Evolutionary conservation across 2,113 vertebrate species (phyloP).

Genomic region (Atractosteus spatula): DNA sequence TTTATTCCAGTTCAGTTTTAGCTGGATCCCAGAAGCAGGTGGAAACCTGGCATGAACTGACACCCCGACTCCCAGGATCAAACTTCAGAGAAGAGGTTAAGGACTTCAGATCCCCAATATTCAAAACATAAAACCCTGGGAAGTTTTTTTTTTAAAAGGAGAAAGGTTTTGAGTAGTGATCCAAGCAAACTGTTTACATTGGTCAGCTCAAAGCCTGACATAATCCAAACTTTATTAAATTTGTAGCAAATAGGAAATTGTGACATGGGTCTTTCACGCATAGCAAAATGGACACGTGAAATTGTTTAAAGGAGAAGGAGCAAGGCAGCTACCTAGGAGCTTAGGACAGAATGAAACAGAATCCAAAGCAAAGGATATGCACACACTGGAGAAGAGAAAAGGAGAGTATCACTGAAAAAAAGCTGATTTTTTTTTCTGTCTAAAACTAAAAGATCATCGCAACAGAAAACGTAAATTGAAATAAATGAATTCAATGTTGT

Average conservation of each 20-base stretch:
- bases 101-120: background rate
- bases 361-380: background rate
- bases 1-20: background rate
- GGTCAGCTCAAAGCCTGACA: slow-evolving; percentile 44
- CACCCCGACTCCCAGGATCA: background rate
- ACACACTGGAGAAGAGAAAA: no score
- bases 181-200: slow-evolving; percentile 51
- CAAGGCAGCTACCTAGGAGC: slow-evolving; percentile 32
- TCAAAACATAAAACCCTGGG: background rate
- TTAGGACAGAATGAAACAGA: background rate
- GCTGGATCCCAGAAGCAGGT: background rate
- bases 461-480: no score
- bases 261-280: slow-evolving; percentile 45
- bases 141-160: slow-evolving; percentile 20
- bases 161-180: slow-evolving; percentile 44
- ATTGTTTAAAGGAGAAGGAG: slow-evolving; percentile 30
- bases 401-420: no score
- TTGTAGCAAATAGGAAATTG: slow-evolving; percentile 54
- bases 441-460: no score
- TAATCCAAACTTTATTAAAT: slow-evolving; percentile 61
- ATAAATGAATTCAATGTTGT: no score
- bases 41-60: background rate
- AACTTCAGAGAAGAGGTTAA: no score
- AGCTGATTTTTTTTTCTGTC: no score
- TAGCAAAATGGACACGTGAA: slow-evolving; percentile 32